Evolutionary conservation across 2,888 invertebrate genomes (phyloP), one percentile per base, ranked within the genome.

Genomic region (Eutolmus rufibarbis): DNA sequence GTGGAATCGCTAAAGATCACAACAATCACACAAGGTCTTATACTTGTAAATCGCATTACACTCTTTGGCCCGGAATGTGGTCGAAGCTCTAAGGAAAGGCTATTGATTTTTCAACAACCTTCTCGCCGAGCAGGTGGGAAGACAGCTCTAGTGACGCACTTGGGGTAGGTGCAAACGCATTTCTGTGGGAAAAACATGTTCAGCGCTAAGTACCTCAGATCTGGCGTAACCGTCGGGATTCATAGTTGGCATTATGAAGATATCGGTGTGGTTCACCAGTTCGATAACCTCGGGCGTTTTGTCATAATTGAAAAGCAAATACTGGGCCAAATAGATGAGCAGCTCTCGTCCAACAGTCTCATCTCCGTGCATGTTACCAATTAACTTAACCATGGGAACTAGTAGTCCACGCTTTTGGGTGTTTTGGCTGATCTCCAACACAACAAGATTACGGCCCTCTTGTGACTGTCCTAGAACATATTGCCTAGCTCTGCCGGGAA

Each of bases 281-380:
- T 93, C 94, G 0, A 97, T 96, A 28, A 98, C 94, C 87, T 96
- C 93, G 0, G 94, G 93, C 90, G 94, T 94, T 87, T 93, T 95
- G 2, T 95, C 95, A 91, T 97, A 97, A 91, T 96, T 96, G 9
- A 94, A 92, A 82, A 98, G 93, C 86, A 99, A 94, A 92, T 98
- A 96, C 90, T 97, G 95, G 0, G 97, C 96, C 90, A 99, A 93
- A 91, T 95, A 96, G 84, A 99, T 93, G 89, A 97, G 93, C 89
- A 98, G 91, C 91, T 98, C 96, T 66, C 98, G 93, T 0, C 98
- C 98, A 31, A 98, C 94, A 1, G 97, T 94, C 92, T 98, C 98
- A 91, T 98, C 98, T 3, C 98, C 98, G 91, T 99, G 98, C 98
- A 99, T 98, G 91, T 98, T 98, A 14, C 96, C 98, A 88, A 98